phyloP scores from a whole-genome alignment of 2,113 vertebrate genomes.

The Pomatostomus ruficeps region DNA sequence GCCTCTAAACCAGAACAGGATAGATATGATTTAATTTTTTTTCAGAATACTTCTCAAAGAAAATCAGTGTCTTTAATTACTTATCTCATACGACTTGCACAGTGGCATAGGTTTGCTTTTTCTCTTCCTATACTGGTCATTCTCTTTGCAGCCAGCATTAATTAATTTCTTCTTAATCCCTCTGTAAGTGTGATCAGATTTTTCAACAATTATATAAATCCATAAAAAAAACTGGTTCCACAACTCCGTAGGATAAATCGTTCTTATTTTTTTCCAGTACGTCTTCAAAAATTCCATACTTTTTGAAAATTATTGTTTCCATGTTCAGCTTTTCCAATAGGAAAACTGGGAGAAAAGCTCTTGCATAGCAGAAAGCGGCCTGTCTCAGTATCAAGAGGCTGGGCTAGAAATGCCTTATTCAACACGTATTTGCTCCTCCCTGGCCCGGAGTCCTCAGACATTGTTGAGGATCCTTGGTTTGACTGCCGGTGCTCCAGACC shows the following conservation, averaged over 20 bases:
- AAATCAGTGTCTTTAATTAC: not conserved
- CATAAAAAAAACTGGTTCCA: not conserved
- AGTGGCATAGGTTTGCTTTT: not conserved
- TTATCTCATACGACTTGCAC: not conserved
- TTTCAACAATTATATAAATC: not conserved
- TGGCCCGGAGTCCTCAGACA: not conserved
- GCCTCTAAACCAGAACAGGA: not conserved
- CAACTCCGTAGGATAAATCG: not conserved
- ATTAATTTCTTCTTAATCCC: not conserved
- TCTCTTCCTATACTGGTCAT: not conserved
- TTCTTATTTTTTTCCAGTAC: not conserved
- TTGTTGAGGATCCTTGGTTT: accelerated
- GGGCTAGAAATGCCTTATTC: not conserved
- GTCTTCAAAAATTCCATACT: not conserved
- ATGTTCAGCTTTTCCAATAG: not conserved
- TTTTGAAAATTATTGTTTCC: not conserved
- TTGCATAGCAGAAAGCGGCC: not conserved
- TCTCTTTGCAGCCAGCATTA: not conserved
- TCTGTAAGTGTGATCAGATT: not conserved
- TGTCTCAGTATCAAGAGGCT: not conserved
- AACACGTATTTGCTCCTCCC: not conserved
- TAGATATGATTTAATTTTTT: not conserved
- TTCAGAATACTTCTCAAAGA: not conserved
- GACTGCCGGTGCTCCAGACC: not conserved
- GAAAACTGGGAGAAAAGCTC: not conserved